Percentiles rank a stretch among this genome's conserved stretches.
These are phyloP conservation scores for Sciurus carolinensis DNA, from an alignment of 2,797 vertebrate species.

Conservation along the genomic window DNA sequence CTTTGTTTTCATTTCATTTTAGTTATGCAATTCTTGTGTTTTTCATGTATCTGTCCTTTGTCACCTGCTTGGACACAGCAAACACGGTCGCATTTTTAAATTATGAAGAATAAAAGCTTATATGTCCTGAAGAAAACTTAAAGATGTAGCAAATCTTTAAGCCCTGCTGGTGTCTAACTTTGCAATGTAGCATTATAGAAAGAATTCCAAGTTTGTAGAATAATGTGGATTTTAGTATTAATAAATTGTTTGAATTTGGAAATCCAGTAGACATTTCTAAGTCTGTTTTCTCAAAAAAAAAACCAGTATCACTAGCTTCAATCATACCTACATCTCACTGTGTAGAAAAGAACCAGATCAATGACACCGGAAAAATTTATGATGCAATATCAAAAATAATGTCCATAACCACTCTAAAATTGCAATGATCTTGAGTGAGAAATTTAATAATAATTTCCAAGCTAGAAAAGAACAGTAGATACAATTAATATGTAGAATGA, in stretches of 20 bases:
- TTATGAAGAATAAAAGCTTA: not conserved
- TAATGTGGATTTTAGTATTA: not conserved
- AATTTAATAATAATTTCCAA: constrained; percentile 33
- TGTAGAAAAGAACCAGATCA: not conserved
- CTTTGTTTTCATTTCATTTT: not conserved
- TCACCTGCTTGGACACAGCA: not conserved
- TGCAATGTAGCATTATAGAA: not conserved
- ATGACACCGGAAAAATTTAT: not conserved
- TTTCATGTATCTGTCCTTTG: not conserved
- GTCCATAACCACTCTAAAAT: not conserved
- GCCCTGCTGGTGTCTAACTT: not conserved
- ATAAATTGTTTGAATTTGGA: not conserved
- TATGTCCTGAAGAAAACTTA: not conserved
- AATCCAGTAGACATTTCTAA: not conserved
- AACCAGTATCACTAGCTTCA: not conserved
- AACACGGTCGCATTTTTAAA: not conserved
- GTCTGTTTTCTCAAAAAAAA: not conserved
- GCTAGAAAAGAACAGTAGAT: not conserved
- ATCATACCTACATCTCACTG: not conserved
- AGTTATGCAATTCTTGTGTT: not conserved
- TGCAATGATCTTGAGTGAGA: not conserved
- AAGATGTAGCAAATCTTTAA: not conserved
- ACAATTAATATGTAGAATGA: constrained; percentile 11
- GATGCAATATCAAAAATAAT: not conserved
- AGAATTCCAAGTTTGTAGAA: not conserved